Percentiles rank a stretch among this genome's conserved stretches.
Conservation (phyloP, 2,113 vertebrate species). For the Bothrops jararaca region DNA sequence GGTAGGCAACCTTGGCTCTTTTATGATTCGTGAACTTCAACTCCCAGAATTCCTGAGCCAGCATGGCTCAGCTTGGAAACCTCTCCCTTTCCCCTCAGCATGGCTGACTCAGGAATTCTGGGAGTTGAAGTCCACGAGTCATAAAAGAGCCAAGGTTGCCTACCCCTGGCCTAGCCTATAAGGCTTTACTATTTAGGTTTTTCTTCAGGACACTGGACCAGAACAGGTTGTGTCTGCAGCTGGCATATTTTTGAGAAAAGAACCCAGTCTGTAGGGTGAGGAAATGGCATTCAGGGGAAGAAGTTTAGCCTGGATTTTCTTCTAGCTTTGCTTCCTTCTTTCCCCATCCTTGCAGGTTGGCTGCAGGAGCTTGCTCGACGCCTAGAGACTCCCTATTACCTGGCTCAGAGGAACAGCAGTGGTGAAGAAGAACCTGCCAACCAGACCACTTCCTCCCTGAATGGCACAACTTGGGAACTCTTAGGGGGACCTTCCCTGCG, state of each 20-base stretch:
- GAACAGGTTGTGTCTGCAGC: neutral
- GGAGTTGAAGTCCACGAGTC: too few species aligned
- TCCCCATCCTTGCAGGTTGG: slow-evolving; percentile 56
- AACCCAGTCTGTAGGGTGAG: neutral
- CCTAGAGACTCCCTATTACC: slow-evolving; percentile 67
- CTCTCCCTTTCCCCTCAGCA: too few species aligned
- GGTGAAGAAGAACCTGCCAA: slow-evolving; percentile 39
- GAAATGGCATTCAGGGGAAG: neutral
- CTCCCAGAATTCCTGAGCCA: too few species aligned
- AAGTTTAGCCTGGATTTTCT: too few species aligned
- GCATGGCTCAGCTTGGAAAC: too few species aligned
- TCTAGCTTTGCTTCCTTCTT: neutral
- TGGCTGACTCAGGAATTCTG: too few species aligned
- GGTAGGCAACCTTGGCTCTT: too few species aligned
- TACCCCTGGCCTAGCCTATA: neutral
- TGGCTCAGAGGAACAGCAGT: slow-evolving; percentile 50
- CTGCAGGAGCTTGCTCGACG: slow-evolving; percentile 69
- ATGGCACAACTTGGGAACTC: slow-evolving; percentile 54
- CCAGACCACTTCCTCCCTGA: slow-evolving; percentile 46
- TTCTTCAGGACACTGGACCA: neutral
- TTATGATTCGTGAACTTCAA: too few species aligned
- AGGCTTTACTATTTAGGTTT: neutral
- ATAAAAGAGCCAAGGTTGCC: too few species aligned
- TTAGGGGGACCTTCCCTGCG: slow-evolving; percentile 65
- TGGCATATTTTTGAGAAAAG: too few species aligned